Evolutionary conservation across 1,140 invertebrate species (phyloP).

Genomic region (Drosophila insularis): DNA sequence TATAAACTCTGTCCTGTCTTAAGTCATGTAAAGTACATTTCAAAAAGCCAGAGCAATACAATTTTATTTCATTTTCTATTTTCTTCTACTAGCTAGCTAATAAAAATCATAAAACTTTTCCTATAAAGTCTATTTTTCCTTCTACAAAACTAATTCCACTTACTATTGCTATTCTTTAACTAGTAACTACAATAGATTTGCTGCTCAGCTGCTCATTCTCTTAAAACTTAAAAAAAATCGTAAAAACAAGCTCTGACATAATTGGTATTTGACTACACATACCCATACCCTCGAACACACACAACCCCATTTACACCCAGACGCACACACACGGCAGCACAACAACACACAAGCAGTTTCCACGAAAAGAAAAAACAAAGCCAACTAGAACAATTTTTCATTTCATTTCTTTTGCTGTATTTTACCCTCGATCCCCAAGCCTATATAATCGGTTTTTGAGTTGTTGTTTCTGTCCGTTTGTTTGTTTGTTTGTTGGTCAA

Average conservation of each 20-base stretch:
- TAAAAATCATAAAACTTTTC: slow-evolving; percentile 10
- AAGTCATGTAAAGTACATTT: slow-evolving; percentile 7
- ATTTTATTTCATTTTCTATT: slow-evolving; percentile 7
- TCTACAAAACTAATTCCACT: neutral
- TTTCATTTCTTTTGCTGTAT: slow-evolving; percentile 44
- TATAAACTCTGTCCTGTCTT: neutral
- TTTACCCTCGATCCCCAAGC: slow-evolving; percentile 27
- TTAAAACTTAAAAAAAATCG: neutral
- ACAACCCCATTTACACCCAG: slow-evolving; percentile 19
- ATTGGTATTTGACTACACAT: slow-evolving; percentile 70
- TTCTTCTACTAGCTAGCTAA: slow-evolving; percentile 13
- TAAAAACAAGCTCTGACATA: slow-evolving; percentile 68
- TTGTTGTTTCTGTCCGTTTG: slow-evolving; percentile 72
- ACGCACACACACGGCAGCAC: slow-evolving; percentile 21
- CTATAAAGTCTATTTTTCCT: slow-evolving; percentile 2
- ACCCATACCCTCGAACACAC: neutral
- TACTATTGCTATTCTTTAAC: neutral
- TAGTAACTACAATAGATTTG: neutral
- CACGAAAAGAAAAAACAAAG: slow-evolving; percentile 33
- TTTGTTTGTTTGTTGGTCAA: slow-evolving; percentile 59
- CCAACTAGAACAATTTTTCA: slow-evolving; percentile 43
- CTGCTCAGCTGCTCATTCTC: slow-evolving; percentile 26
- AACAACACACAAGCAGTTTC: slow-evolving; percentile 25
- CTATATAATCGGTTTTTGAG: slow-evolving; percentile 55
- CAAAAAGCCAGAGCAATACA: slow-evolving; percentile 1